Evolutionary conservation across 2,113 vertebrate species (phyloP).

Genomic region (Pandion haliaetus): DNA sequence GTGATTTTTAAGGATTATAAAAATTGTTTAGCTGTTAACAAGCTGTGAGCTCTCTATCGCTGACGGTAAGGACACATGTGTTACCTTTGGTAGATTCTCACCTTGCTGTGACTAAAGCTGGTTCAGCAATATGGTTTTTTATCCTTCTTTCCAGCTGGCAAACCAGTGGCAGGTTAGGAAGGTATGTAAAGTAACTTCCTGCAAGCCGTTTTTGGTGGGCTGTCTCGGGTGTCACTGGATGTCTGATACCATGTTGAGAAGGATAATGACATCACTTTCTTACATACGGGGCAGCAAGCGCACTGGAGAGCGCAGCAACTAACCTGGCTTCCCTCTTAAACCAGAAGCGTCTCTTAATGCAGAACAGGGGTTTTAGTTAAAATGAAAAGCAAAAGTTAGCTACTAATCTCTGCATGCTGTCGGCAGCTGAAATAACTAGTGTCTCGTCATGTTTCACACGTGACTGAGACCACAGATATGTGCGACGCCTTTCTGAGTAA

Average conservation of each 20-base stretch:
- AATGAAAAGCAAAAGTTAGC: not conserved
- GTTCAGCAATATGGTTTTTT: not conserved
- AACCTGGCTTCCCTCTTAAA: not conserved
- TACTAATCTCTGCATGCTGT: not conserved
- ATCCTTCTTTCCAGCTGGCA: not conserved
- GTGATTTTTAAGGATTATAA: conserved; percentile 17
- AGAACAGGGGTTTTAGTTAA: not conserved
- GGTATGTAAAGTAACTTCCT: not conserved
- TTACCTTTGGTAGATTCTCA: not conserved
- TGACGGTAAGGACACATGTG: fast-evolving
- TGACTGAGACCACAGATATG: not conserved
- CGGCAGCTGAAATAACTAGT: not conserved
- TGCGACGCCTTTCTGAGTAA: not conserved
- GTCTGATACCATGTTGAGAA: not conserved
- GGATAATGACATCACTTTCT: not conserved
- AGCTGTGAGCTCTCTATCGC: not conserved
- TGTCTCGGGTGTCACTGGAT: not conserved
- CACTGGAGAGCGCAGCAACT: not conserved
- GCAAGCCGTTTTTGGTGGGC: fast-evolving
- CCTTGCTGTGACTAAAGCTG: not conserved
- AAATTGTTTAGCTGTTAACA: not conserved
- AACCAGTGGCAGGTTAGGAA: not conserved
- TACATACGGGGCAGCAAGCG: fast-evolving
- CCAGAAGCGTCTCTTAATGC: not conserved
- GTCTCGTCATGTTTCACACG: fast-evolving